Conservation (phyloP, 2,888 invertebrate species). For the Leptinotarsa rubiginosa region DNA sequence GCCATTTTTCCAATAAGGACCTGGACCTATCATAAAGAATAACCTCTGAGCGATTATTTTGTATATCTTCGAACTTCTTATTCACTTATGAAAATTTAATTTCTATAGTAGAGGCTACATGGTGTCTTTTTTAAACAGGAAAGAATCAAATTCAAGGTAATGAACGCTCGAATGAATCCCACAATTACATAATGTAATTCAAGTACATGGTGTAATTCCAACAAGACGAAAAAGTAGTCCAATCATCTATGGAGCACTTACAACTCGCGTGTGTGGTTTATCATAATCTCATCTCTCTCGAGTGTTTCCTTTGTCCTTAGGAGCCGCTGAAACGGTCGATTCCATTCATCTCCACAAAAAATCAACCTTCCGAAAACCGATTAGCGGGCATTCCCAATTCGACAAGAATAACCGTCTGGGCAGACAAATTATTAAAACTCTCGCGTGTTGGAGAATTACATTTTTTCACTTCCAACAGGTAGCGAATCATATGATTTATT, state of each 20-base stretch:
- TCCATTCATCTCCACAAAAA: conserved; percentile 4
- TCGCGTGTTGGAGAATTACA: conserved; percentile 13
- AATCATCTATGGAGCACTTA: background rate
- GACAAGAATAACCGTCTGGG: conserved; percentile 15
- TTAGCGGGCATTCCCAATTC: conserved; percentile 18
- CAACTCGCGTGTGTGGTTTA: background rate
- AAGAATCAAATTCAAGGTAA: background rate
- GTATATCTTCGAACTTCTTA: too few relatives aligned
- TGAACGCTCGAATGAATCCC: background rate
- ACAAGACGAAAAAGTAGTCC: background rate
- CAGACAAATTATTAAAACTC: background rate
- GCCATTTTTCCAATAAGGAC: too few relatives aligned
- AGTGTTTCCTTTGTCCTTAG: background rate
- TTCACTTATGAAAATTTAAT: too few relatives aligned
- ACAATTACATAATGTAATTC: background rate
- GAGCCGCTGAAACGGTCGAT: background rate
- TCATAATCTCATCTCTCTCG: background rate
- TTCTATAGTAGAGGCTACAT: too few relatives aligned
- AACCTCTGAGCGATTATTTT: too few relatives aligned
- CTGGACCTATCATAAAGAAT: too few relatives aligned
- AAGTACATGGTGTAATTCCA: background rate
- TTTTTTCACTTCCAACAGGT: background rate
- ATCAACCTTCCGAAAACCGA: conserved; percentile 12
- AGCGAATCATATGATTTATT: background rate
- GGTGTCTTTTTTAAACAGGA: too few relatives aligned